A percentile compares a stretch with the other conserved stretches of the same genome.
Conservation (phyloP, 2,797 vertebrate genomes). For the Megalops cyprinoides region DNA sequence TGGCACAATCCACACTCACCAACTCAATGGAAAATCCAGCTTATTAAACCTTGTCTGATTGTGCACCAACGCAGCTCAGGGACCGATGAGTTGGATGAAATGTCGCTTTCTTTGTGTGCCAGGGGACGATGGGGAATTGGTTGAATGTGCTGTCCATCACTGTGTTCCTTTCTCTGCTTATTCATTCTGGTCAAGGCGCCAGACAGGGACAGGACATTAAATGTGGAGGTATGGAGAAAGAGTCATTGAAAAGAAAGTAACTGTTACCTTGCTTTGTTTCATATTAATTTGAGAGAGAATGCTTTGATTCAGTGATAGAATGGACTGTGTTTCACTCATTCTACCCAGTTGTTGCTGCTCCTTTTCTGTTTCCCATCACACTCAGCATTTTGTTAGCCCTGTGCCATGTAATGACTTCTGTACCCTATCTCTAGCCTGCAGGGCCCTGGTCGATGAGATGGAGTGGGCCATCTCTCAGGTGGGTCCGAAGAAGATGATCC, state of each 20-base stretch:
- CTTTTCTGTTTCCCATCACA: rapidly evolving
- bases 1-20: too few species aligned
- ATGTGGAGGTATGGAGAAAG: conserved; percentile 88
- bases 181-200: conserved; percentile 65
- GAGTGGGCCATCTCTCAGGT: conserved; percentile 91
- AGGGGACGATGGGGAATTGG: conserved; percentile 65
- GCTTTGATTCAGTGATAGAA: background rate
- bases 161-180: conserved; percentile 65
- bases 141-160: conserved; percentile 55
- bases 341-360: background rate
- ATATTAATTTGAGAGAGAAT: too few species aligned
- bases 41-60: background rate
- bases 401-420: background rate
- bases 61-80: background rate
- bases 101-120: conserved; percentile 19
- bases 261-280: background rate
- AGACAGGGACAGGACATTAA: conserved; percentile 88
- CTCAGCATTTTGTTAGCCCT: background rate
- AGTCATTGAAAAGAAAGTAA: background rate
- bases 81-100: conserved; percentile 12
- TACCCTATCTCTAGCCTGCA: conserved; percentile 76
- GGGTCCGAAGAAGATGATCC: conserved; percentile 92
- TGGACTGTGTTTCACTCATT: background rate
- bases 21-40: background rate
- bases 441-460: conserved; percentile 94